Evolutionary conservation across 1,140 invertebrate genomes (phyloP).

Genomic region (Olivierus martensii): DNA sequence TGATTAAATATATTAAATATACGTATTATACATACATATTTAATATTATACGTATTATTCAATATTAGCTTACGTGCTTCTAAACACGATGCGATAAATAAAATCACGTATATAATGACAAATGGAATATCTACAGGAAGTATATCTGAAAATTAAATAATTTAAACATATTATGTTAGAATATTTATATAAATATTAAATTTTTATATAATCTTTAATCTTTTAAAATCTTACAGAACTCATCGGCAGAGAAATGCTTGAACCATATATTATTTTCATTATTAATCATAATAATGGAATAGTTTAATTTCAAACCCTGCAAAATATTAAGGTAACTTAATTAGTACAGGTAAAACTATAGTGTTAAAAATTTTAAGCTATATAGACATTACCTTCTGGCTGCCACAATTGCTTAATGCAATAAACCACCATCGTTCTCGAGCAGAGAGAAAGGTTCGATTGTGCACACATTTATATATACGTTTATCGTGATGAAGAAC

Average conservation of each 20-base stretch:
- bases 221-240: constrained; percentile 60
- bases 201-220: background rate
- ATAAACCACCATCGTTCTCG: constrained; percentile 66
- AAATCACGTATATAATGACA: constrained; percentile 25
- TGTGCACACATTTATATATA: constrained; percentile 39
- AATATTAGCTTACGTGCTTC: constrained; percentile 26
- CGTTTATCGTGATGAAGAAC: constrained; percentile 24
- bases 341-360: background rate
- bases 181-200: constrained; percentile 3
- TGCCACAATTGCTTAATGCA: constrained; percentile 53
- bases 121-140: constrained; percentile 32
- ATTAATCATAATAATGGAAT: constrained; percentile 65
- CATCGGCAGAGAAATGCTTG: constrained; percentile 79
- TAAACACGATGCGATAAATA: constrained; percentile 24
- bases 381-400: constrained; percentile 32
- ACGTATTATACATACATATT: background rate
- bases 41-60: background rate
- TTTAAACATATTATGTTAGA: background rate
- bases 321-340: constrained; percentile 24
- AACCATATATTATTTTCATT: constrained; percentile 60
- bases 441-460: constrained; percentile 45
- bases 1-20: background rate
- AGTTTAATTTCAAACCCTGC: constrained; percentile 50
- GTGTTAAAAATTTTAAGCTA: background rate
- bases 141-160: constrained; percentile 26